These are phyloP conservation scores for Virgularia gustaviana DNA, from an alignment of 92 coral and sea anemone species.

Conservation along the genomic window DNA sequence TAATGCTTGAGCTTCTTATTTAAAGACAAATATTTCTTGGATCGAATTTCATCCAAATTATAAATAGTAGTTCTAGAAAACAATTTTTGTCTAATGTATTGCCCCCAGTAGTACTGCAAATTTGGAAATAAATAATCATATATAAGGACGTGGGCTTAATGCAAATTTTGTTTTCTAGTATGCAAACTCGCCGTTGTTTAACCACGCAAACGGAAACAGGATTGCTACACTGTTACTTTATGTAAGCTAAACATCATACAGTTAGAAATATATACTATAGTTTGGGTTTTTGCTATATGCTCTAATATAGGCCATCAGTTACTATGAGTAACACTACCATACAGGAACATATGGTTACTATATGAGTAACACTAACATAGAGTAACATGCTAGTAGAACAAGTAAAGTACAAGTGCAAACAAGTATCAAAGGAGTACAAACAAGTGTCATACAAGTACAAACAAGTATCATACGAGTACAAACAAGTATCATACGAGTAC, in stretches of 20 bases:
- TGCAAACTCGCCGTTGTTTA: constrained; percentile 54
- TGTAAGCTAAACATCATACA: constrained; percentile 42
- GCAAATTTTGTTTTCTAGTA: constrained; percentile 49
- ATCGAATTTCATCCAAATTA: not conserved
- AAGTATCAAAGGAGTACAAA: too few species aligned
- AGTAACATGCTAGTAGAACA: not conserved
- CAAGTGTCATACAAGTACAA: too few species aligned
- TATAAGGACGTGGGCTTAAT: too few species aligned
- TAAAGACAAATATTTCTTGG: too few species aligned
- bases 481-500: too few species aligned
- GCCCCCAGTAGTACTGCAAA: not conserved
- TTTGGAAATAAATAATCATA: too few species aligned
- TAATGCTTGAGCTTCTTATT: too few species aligned
- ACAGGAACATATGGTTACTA: too few species aligned
- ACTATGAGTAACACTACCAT: too few species aligned
- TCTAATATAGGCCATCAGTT: too few species aligned
- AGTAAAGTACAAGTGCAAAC: too few species aligned
- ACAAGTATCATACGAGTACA: too few species aligned
- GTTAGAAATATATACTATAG: not conserved
- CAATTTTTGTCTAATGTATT: not conserved
- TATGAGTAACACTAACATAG: not conserved
- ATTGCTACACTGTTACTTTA: constrained; percentile 74
- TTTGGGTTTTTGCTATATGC: not conserved
- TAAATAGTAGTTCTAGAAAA: not conserved
- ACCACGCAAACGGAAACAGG: constrained; percentile 62